Evolutionary conservation across 2,797 vertebrate genomes (phyloP).

Genomic region (Morelia viridis): DNA sequence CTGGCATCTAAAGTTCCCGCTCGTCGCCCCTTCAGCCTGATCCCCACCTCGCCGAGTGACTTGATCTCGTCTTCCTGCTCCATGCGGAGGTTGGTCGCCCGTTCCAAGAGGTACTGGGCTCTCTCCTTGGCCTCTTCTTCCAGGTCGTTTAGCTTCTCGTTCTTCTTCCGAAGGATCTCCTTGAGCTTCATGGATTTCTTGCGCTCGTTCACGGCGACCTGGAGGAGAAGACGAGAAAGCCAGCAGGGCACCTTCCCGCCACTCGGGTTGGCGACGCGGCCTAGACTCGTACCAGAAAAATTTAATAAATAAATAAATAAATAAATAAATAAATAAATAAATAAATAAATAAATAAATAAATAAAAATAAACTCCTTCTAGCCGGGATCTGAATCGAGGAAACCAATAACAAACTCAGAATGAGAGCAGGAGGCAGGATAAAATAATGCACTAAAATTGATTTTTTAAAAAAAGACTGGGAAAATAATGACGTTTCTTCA

Average conservation of each 20-base stretch:
- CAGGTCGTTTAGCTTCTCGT: slow-evolving; percentile 76
- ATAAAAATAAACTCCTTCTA: too few relatives aligned
- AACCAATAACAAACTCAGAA: not conserved
- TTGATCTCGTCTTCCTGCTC: slow-evolving; percentile 90
- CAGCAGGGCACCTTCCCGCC: rapidly evolving
- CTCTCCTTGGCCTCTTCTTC: slow-evolving; percentile 78
- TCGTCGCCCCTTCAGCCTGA: rapidly evolving
- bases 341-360: too few relatives aligned
- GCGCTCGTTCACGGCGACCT: slow-evolving; percentile 76
- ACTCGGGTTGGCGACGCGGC: rapidly evolving
- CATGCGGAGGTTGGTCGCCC: slow-evolving; percentile 74
- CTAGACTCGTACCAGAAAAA: not conserved
- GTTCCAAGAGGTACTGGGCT: slow-evolving; percentile 76
- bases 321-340: too few relatives aligned
- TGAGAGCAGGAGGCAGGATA: not conserved
- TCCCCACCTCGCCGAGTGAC: slow-evolving; percentile 78
- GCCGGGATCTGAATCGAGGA: not conserved
- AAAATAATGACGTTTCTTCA: not conserved
- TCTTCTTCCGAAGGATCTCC: slow-evolving; percentile 70
- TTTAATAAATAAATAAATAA: too few relatives aligned
- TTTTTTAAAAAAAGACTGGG: not conserved
- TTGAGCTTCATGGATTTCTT: slow-evolving; percentile 75
- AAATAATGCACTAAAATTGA: not conserved
- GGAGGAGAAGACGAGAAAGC: not conserved
- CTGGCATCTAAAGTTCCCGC: not conserved